Evolutionary conservation across 1,140 invertebrate genomes (phyloP).

Genomic region (Aporrectodea caliginosa): DNA sequence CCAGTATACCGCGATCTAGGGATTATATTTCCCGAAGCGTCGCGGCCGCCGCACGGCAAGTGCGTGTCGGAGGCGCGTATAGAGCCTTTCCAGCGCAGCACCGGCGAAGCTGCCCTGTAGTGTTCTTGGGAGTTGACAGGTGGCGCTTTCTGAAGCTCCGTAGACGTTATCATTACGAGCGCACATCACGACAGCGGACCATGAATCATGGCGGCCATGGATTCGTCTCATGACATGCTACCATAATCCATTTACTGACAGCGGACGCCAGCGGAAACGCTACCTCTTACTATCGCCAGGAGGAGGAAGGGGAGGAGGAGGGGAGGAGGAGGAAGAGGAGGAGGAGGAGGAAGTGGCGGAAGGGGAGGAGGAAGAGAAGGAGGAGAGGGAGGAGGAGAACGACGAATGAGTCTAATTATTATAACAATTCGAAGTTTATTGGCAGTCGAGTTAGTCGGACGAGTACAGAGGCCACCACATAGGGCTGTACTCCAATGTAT

Average conservation of each 20-base stretch:
- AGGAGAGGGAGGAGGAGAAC: not conserved
- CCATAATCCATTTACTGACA: not conserved
- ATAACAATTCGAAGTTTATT: not conserved
- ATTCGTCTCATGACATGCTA: not conserved
- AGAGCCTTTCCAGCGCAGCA: too few species aligned
- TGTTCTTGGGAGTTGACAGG: not conserved
- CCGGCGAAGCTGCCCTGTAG: too few species aligned
- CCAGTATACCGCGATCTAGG: too few species aligned
- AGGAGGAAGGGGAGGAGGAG: conserved; percentile 6
- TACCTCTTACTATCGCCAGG: not conserved
- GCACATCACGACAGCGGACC: too few species aligned
- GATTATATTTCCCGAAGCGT: too few species aligned
- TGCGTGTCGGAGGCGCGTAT: too few species aligned
- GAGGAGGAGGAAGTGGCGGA: not conserved
- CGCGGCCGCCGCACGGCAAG: too few species aligned
- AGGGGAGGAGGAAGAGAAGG: not conserved
- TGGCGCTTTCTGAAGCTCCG: not conserved
- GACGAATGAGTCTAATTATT: not conserved
- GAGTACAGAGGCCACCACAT: not conserved
- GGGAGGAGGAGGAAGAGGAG: conserved; percentile 6
- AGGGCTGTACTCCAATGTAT: not conserved
- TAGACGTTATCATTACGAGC: not conserved
- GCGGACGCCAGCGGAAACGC: not conserved
- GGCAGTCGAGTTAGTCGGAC: not conserved
- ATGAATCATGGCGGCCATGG: too few species aligned